A percentile compares a stretch with the other conserved stretches of the same genome.
These are phyloP conservation scores for Mormoops blainvillei DNA, from an alignment of 2,113 vertebrate species.

Conservation along the genomic window DNA sequence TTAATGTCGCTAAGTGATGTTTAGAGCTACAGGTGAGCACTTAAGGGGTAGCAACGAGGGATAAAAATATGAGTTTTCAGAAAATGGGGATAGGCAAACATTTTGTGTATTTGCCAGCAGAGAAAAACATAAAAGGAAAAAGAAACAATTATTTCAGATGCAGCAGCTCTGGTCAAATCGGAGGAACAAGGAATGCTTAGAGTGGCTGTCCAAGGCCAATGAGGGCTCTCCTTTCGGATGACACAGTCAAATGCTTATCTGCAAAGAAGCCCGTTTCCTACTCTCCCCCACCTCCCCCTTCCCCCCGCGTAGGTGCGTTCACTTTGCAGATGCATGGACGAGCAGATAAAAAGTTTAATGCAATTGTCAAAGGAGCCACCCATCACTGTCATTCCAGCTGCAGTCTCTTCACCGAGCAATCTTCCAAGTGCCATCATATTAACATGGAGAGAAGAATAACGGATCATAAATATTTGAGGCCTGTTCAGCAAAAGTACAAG, in stretches of 20 bases:
- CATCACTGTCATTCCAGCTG: not conserved
- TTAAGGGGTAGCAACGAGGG: not conserved
- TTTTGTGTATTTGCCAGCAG: not conserved
- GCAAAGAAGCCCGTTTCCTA: not conserved
- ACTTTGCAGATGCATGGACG: not conserved
- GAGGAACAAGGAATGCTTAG: not conserved
- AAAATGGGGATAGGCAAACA: not conserved
- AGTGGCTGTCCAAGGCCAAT: not conserved
- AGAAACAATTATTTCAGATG: not conserved
- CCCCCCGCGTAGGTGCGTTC: fast-evolving
- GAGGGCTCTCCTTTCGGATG: not conserved
- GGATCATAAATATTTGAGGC: not conserved
- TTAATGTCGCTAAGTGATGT: not conserved
- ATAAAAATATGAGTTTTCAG: not conserved
- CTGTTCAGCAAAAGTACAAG: not conserved
- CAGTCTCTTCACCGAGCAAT: not conserved
- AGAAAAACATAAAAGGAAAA: not conserved
- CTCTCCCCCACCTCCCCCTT: not conserved
- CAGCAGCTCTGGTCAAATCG: not conserved
- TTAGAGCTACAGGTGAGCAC: not conserved
- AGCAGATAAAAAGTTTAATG: not conserved
- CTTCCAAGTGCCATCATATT: not conserved
- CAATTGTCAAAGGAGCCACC: not conserved
- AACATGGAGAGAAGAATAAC: not conserved
- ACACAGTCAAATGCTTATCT: not conserved